Base-by-base conservation (phyloP, 2,888 invertebrate species). In the Brachyptera risi region DNA sequence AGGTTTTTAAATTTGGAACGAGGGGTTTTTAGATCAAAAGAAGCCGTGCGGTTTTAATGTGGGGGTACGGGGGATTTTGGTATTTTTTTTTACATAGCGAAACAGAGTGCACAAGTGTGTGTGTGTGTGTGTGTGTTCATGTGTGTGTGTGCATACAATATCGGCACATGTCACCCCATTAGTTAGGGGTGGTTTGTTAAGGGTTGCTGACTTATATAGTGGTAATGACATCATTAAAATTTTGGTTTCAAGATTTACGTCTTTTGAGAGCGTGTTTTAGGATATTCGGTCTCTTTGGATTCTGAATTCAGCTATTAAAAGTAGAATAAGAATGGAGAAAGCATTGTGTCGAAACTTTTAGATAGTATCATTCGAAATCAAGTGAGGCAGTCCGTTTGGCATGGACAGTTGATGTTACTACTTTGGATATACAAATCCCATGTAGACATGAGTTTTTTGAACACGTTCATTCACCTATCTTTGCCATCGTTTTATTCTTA, bases 151-250 rank as follows among this genome's bases (percentile, higher is more conserved):
- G 42, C 21, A 21, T 21, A 17, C 19, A 19, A 5, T 47, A 24
- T 47, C 47, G 5, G 21, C 24, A 21, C 24, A 47, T 47, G 54
- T 54, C 54, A 54, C 54, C 54, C 54, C 54, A 54, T 54, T 54
- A 54, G 54, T 54, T 37, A 17, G 23, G 54, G 54, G 54, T 54
- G 54, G 54, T 11, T 37, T 31, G 51, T 15, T 3, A 51, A 51
- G 27, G 23, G 31, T 24, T 1, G 24, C 31, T 27, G 51, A 51
- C 26, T 51, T 54, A 54, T 54, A 44, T 17, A 23, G 54, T 37
- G 37, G 23, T 54, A 54, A 54, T 54, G 54, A 35, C 37, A 38
- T 54, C 54, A 54, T 54, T 54, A 54, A 35, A 37, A 13, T 31
- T 21, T 35, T 47, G 5, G 7, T 47, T 13, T 21, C 3, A 54